Percentiles rank a stretch among this genome's conserved stretches.
phyloP scores from a whole-genome alignment of 1,140 invertebrate genomes.

The Drosophila auraria region DNA sequence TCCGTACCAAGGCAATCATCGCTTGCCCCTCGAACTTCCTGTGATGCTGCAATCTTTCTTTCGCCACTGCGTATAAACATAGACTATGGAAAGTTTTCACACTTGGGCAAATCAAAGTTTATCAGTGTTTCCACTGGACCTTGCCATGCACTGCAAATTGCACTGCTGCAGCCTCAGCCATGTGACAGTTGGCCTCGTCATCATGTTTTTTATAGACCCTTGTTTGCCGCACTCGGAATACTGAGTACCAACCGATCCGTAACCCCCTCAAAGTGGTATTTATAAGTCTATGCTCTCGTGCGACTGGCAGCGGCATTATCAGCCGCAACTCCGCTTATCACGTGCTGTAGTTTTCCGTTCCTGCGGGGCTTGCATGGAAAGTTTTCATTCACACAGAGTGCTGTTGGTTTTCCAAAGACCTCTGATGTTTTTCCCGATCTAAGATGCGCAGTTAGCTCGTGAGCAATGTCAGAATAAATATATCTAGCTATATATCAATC shows the following conservation, averaged over 20 bases:
- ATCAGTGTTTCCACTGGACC: slow-evolving; percentile 36
- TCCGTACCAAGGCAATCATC: not conserved
- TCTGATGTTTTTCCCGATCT: not conserved
- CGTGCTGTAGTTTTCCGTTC: slow-evolving; percentile 80
- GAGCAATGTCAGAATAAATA: not conserved
- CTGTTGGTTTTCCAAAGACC: slow-evolving; percentile 10
- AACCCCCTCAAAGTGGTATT: slow-evolving; percentile 39
- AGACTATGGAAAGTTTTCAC: slow-evolving; percentile 39
- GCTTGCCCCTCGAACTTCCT: slow-evolving; percentile 17
- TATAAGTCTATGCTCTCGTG: slow-evolving; percentile 42
- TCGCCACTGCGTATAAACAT: slow-evolving; percentile 25
- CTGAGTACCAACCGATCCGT: slow-evolving; percentile 30
- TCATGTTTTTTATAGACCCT: slow-evolving; percentile 42
- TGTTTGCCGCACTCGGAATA: slow-evolving; percentile 58
- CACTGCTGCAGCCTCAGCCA: slow-evolving; percentile 34
- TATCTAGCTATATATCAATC: too few species aligned
- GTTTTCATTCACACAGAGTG: slow-evolving; percentile 47
- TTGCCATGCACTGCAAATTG: slow-evolving; percentile 51
- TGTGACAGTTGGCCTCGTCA: slow-evolving; percentile 36
- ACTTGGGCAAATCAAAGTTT: slow-evolving; percentile 23
- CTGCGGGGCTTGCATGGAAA: slow-evolving; percentile 63
- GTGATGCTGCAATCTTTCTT: slow-evolving; percentile 8
- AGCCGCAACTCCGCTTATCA: slow-evolving; percentile 59
- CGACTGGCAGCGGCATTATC: slow-evolving; percentile 47
- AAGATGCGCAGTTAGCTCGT: not conserved